phyloP scores from a whole-genome alignment of 2,797 vertebrate species.

The Semaprochilodus insignis region DNA sequence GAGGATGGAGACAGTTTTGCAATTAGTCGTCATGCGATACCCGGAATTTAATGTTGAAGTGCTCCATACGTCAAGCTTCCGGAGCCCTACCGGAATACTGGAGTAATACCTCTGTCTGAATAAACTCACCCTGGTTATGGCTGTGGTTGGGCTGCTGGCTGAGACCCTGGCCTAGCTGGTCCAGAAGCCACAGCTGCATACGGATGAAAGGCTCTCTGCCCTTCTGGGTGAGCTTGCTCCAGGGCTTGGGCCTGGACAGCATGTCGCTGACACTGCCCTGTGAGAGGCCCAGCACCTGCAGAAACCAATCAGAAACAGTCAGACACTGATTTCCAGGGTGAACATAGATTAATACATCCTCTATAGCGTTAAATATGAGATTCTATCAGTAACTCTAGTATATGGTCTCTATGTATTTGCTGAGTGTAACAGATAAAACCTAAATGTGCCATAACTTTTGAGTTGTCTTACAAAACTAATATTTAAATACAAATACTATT shows the following conservation, averaged over 20 bases:
- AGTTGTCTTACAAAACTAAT: too few relatives aligned
- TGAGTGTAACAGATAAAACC: too few relatives aligned
- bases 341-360: too few relatives aligned
- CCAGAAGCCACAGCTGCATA: slow-evolving; percentile 97
- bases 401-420: too few relatives aligned
- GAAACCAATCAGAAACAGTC: slow-evolving; percentile 12
- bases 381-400: too few relatives aligned
- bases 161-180: slow-evolving; percentile 91
- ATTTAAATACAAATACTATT: too few relatives aligned
- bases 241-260: slow-evolving; percentile 96
- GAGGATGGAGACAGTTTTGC: slow-evolving; percentile 10
- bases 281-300: slow-evolving; percentile 94
- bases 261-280: slow-evolving; percentile 99
- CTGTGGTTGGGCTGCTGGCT: slow-evolving; percentile 76
- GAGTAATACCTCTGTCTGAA: too few relatives aligned
- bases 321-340: background rate
- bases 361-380: too few relatives aligned
- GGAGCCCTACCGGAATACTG: too few relatives aligned
- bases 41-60: background rate
- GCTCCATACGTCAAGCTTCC: too few relatives aligned
- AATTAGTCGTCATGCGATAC: background rate
- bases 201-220: slow-evolving; percentile 98
- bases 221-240: slow-evolving; percentile 99
- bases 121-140: slow-evolving; percentile 72
- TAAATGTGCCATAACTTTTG: too few relatives aligned